Conservation (phyloP, 2,113 vertebrate genomes). For the Sialia sialis region DNA sequence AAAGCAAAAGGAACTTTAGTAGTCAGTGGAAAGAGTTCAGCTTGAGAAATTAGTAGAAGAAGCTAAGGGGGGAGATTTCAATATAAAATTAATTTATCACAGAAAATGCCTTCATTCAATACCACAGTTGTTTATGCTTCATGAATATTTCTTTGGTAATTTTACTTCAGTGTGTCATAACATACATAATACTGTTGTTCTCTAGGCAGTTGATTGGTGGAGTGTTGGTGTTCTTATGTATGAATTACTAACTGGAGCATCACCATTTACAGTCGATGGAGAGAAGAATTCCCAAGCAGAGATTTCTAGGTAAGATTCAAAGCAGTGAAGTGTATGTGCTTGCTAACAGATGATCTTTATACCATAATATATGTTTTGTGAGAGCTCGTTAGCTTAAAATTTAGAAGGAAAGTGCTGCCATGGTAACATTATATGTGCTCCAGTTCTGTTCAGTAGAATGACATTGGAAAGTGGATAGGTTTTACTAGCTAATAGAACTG, state of each 20-base stretch:
- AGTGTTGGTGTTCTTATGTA: slow-evolving; percentile 98
- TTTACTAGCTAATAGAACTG: neutral
- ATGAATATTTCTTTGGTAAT: neutral
- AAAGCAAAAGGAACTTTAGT: neutral
- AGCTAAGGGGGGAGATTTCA: neutral
- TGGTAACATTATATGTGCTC: neutral
- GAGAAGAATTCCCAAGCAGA: slow-evolving; percentile 96
- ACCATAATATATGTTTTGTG: neutral
- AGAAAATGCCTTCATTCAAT: neutral
- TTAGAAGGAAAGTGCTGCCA: neutral
- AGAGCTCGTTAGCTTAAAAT: neutral
- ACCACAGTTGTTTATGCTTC: neutral
- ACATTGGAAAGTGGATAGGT: neutral
- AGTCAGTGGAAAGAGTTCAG: neutral
- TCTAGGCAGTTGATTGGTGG: slow-evolving; percentile 98
- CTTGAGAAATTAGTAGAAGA: neutral
- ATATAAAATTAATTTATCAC: neutral
- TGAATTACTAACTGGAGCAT: slow-evolving; percentile 94
- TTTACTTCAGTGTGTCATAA: neutral
- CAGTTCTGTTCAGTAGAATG: neutral
- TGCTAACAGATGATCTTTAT: neutral
- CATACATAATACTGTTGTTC: slow-evolving; percentile 14
- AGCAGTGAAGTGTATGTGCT: neutral
- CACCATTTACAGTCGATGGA: slow-evolving; percentile 97
- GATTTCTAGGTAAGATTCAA: slow-evolving; percentile 87